Base-by-base conservation (phyloP, 2,113 vertebrate genomes). In the Euleptes europaea region DNA sequence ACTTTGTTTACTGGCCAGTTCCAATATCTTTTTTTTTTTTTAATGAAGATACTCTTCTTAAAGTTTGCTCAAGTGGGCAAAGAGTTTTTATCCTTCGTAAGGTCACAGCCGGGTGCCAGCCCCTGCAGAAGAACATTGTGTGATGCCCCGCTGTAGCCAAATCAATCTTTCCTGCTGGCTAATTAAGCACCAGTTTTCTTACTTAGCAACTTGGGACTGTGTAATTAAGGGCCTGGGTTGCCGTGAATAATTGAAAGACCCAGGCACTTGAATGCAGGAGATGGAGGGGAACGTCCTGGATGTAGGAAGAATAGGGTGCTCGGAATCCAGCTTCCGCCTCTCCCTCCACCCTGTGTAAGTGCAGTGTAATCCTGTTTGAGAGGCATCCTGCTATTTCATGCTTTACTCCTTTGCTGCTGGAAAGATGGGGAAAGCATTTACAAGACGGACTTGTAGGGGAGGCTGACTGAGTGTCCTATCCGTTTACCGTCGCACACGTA, bases 141-240 rank as follows among this genome's bases (percentile, higher is more conserved):
- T 88, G 94, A 93, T 94, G 87, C 83, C 92, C 91, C 90, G 92
- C 93, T 95, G 95, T 90, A 94, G 93, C 90, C 94, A 95, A 94
- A 94, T 96, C 85, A 90, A 95, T 95, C 93, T 94, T 94, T 95
- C 94, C 94, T 93, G 94, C 94, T 95, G 93, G 93, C 92, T 96
- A 95, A 96, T 95, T 96, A 95, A 95, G 93, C 94, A 94, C 95
- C 92, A 90, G 88, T 96, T 96, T 93, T 83, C 77, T 85, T 95
- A 94, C 93, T 94, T 91, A 92, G 93, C 94, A 90, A 87, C 94
- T 93, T 90, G 90, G 93, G 95, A 94, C 93, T 91, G 65, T 93
- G 90, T 95, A 95, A 95, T 95, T 95, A 96, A 93, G 94, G 95
- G 92, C 92, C 93, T 94, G 91, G 95, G 91, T 94, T 95, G 93